Base-by-base conservation (phyloP, 2,797 vertebrate species). In the Euphonia xanthogaster region DNA sequence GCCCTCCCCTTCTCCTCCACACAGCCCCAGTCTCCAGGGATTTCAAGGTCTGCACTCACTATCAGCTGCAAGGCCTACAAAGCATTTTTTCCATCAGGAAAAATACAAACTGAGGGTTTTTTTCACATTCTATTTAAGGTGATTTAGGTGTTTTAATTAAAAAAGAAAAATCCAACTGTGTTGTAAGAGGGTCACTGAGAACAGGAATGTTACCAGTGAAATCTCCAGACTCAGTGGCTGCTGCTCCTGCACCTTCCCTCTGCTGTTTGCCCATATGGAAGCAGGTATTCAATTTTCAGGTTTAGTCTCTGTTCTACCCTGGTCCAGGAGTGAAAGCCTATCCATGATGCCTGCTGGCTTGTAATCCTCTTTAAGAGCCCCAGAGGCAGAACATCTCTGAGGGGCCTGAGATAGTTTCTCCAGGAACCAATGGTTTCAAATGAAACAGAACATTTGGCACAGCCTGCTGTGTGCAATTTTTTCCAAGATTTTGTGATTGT, bases 381-480 rank as follows among this genome's bases (percentile, higher is more conserved):
- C 40, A 27, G 20, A 70, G 27, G 10, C 9, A 88, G 23, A 73
- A 37, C 5, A 9, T 22, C 33, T 4, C 12, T 55, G 23, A 51
- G 23, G 13, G 4, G 4, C 42, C 63, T 47, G 17, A 70, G 27
- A 24, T 2, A 21, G 5, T 78, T 89, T 68, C 37, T 85, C 51
- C 17, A 15, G 17, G 10, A 89, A 17, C 13, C 23, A 14, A 8
- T 7, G 8, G 5, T 55, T 80, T 58, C 23, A 60, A 58, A 53
- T 39, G 22, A 85, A 91, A 65, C 5, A 1, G 23, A 44, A 9
- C 8, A 7, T 6, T n/a, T 47, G 9, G 53, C 48, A 44, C 8
- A 74, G 50, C 6, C 21, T 8, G 3, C 28, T 55, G 9, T 3
- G 0, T 7, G 2, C 3, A 16, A 2, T 19, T 73, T 63, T 79